Conservation (phyloP, 1,140 invertebrate genomes). For the Oreohelix idahoensis region DNA sequence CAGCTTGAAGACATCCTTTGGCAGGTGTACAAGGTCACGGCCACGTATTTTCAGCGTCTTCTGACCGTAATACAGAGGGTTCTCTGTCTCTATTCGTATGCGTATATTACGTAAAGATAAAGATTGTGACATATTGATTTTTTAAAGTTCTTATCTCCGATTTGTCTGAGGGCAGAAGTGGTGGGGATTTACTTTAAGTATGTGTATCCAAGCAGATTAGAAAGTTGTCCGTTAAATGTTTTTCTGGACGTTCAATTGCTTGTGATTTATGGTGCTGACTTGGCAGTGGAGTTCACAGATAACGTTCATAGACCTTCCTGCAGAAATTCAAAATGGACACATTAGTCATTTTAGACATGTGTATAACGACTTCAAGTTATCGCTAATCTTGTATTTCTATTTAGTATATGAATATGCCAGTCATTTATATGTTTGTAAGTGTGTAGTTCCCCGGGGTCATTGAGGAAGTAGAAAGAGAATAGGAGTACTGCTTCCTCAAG, state of each 20-base stretch:
- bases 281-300: background rate
- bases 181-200: background rate
- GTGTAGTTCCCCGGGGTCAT: too few relatives aligned
- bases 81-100: conserved; percentile 65
- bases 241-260: background rate
- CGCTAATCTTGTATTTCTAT: too few relatives aligned
- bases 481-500: too few relatives aligned
- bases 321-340: too few relatives aligned
- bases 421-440: too few relatives aligned
- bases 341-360: too few relatives aligned
- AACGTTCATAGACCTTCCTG: too few relatives aligned
- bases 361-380: too few relatives aligned
- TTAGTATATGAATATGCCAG: too few relatives aligned
- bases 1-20: conserved; percentile 66
- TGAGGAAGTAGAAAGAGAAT: too few relatives aligned
- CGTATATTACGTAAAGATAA: conserved; percentile 40
- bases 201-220: background rate
- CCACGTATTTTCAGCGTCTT: conserved; percentile 67
- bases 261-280: background rate
- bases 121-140: background rate
- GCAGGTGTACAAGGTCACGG: conserved; percentile 63
- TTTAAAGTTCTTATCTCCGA: background rate
- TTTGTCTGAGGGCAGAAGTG: too few relatives aligned
- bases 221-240: background rate
- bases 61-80: conserved; percentile 63